phyloP scores from a whole-genome alignment of 2,113 vertebrate species.

The Nerophis ophidion region DNA sequence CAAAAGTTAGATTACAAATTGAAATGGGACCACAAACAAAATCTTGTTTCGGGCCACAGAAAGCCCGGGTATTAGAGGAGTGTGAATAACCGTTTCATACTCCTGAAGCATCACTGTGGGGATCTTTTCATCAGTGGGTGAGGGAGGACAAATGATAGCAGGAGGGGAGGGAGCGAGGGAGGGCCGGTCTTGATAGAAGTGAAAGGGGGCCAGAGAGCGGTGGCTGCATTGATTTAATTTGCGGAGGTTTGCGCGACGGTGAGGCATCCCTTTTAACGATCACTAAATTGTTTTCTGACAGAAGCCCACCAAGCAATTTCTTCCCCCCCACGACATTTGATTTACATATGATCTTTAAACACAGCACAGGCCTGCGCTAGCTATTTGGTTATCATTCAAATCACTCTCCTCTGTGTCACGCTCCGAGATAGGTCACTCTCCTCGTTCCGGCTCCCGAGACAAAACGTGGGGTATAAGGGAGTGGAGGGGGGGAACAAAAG shows the following conservation, averaged over 20 bases:
- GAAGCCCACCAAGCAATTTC: constrained; percentile 80
- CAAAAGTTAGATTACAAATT: too few relatives aligned
- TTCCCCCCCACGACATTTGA: constrained; percentile 81
- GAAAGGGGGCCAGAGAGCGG: constrained; percentile 62
- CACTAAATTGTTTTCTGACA: constrained; percentile 94
- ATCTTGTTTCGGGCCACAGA: too few relatives aligned
- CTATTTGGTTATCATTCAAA: constrained; percentile 93
- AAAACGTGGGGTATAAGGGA: constrained; percentile 24
- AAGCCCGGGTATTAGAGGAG: constrained; percentile 22
- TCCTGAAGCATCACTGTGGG: constrained; percentile 32
- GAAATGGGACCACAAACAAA: too few relatives aligned
- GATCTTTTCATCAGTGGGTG: constrained; percentile 20
- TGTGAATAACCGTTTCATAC: constrained; percentile 52
- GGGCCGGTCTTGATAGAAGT: constrained; percentile 48
- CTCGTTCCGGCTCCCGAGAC: constrained; percentile 61
- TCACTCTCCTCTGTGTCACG: constrained; percentile 76
- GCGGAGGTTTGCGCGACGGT: constrained; percentile 73
- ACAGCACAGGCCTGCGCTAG: constrained; percentile 67
- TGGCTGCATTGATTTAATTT: constrained; percentile 75
- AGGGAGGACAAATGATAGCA: constrained; percentile 35
- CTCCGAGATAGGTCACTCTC: constrained; percentile 82
- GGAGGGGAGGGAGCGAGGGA: constrained; percentile 3
- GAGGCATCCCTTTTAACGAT: constrained; percentile 87
- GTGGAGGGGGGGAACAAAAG: constrained; percentile 54
- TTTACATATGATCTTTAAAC: constrained; percentile 99